Evolutionary conservation across 2,888 invertebrate species (phyloP).

Genomic region (Cerastis rubricosa): DNA sequence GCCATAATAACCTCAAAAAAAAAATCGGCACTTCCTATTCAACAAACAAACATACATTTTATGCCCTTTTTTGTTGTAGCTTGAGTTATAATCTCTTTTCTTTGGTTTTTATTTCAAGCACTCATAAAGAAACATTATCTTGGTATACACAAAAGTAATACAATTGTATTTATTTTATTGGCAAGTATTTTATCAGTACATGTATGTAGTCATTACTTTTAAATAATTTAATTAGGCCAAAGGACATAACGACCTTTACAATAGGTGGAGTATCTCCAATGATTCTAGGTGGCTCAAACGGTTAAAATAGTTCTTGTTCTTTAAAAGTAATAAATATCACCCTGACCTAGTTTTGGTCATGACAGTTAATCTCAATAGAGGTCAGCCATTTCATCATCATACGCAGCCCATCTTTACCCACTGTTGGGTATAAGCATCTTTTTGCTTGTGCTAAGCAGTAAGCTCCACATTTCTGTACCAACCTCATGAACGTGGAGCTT

Average conservation of each 20-base stretch:
- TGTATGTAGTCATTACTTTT: neutral
- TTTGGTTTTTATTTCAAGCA: neutral
- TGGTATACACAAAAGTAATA: neutral
- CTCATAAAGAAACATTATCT: too few species aligned
- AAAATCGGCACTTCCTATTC: neutral
- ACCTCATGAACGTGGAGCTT: neutral
- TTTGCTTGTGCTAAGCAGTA: neutral
- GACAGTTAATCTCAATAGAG: neutral
- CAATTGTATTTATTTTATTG: neutral
- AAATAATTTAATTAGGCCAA: neutral
- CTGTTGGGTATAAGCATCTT: neutral
- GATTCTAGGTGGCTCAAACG: slow-evolving; percentile 5
- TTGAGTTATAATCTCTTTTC: slow-evolving; percentile 9
- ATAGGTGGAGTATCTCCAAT: neutral
- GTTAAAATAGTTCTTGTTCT: neutral
- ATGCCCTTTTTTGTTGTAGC: neutral
- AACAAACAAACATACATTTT: slow-evolving; percentile 25
- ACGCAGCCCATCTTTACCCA: neutral
- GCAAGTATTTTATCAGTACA: neutral
- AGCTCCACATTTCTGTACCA: neutral
- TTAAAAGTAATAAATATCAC: neutral
- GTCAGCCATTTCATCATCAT: neutral
- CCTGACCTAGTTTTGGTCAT: neutral
- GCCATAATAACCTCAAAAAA: neutral
- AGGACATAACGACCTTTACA: neutral